Evolutionary conservation across 1,140 invertebrate genomes (phyloP).

Genomic region (Drosophila arizonae): DNA sequence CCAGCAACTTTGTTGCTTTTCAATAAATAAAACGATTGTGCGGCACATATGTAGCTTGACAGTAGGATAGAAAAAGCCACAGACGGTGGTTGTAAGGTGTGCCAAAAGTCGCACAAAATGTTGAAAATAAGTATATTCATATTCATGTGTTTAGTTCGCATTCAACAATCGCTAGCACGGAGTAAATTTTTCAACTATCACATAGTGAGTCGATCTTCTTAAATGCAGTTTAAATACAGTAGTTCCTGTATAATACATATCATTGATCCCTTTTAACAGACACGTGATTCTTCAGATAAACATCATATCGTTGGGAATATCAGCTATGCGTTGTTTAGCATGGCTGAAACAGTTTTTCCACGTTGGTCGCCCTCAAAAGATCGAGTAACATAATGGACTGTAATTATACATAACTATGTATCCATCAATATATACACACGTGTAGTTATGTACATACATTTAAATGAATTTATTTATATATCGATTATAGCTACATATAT

Average conservation of each 20-base stretch:
- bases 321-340: neutral
- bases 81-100: no score
- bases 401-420: no score
- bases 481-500: neutral
- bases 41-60: neutral
- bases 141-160: neutral
- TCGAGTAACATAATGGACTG: neutral
- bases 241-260: no score
- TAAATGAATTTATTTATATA: neutral
- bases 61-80: no score
- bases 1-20: neutral
- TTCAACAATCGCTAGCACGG: neutral
- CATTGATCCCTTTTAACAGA: neutral
- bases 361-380: neutral
- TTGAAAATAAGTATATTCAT: neutral
- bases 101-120: neutral
- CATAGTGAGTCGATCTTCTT: neutral
- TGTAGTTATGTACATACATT: neutral
- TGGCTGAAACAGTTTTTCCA: neutral
- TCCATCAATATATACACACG: neutral
- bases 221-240: no score
- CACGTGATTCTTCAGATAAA: constrained; percentile 10
- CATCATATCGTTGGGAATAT: constrained; percentile 10
- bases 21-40: no score
- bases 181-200: neutral